Conservation (phyloP, 1,140 invertebrate species). For the Eupristina koningsbergeri region DNA sequence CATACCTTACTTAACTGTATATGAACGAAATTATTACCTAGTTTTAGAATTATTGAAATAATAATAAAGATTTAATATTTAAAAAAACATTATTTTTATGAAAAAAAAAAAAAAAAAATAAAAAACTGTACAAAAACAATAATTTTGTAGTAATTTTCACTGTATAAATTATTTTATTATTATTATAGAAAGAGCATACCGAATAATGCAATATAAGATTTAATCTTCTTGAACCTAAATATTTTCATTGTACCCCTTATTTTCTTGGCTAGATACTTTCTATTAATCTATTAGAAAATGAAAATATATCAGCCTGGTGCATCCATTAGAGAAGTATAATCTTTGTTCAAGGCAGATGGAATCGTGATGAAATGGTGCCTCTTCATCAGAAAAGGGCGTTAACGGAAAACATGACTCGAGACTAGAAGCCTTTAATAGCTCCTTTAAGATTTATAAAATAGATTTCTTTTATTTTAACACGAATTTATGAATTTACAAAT, state of each 20-base stretch:
- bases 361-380: background rate
- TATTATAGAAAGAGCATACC: background rate
- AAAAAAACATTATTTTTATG: too few species aligned
- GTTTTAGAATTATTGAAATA: too few species aligned
- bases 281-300: background rate
- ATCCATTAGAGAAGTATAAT: background rate
- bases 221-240: background rate
- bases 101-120: too few species aligned
- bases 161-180: background rate
- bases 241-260: background rate
- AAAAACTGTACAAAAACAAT: too few species aligned
- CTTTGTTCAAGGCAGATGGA: background rate
- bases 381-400: background rate
- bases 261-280: background rate
- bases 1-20: too few species aligned
- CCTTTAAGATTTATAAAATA: background rate
- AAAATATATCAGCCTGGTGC: background rate
- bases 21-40: too few species aligned
- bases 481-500: too few species aligned
- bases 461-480: too few species aligned
- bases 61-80: too few species aligned
- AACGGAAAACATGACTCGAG: background rate
- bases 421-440: background rate
- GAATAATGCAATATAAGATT: background rate
- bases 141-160: too few species aligned